Conservation (phyloP, 2,113 vertebrate species). For the Fregata magnificens region DNA sequence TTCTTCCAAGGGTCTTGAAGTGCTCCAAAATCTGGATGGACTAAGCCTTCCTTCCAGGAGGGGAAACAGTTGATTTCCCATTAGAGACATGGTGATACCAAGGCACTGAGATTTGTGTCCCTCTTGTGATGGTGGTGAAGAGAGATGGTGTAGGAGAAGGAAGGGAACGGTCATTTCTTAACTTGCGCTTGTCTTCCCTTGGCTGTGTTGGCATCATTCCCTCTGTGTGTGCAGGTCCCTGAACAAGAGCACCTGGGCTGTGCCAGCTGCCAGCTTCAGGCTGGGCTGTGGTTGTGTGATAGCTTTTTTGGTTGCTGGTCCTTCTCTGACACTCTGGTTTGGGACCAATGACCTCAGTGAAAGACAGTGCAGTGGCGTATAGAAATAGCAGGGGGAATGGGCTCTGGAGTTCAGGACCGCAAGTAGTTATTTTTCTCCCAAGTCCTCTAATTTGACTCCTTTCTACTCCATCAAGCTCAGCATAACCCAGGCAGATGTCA, state of each 20-base stretch:
- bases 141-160: neutral
- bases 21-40: neutral
- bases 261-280: neutral
- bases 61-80: neutral
- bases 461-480: neutral
- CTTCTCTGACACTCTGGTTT: neutral
- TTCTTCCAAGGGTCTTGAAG: neutral
- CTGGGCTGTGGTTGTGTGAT: neutral
- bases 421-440: neutral
- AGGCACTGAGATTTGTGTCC: slow-evolving; percentile 18
- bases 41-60: neutral
- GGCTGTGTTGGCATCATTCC: neutral
- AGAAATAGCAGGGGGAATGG: neutral
- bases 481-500: neutral
- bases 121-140: neutral
- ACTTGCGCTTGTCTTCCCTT: neutral
- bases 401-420: neutral
- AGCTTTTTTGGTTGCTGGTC: neutral
- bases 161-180: neutral
- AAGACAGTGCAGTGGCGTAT: accelerated
- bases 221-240: accelerated
- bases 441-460: neutral
- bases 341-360: neutral
- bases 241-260: neutral
- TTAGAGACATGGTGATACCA: neutral